These are phyloP conservation scores for Papilio protenor DNA, from an alignment of 2,888 invertebrate species.

Conservation along the genomic window DNA sequence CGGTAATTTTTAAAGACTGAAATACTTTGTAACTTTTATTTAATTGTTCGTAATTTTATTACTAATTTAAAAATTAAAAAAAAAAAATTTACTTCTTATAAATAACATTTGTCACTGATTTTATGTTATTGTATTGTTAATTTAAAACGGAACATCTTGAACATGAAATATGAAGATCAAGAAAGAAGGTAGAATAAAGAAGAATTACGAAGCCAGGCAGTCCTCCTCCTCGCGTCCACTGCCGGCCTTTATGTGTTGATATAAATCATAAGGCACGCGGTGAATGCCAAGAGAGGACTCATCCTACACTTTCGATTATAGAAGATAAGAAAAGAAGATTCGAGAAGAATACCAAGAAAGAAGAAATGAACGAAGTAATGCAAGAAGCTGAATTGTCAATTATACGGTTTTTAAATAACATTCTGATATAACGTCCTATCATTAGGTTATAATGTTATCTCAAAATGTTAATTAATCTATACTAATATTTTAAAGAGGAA, in stretches of 20 bases:
- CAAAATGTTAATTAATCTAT: too few relatives aligned
- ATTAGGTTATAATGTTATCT: too few relatives aligned
- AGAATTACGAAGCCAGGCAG: conserved; percentile 55
- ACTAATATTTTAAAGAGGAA: too few relatives aligned
- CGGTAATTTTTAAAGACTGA: neutral
- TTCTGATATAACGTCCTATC: too few relatives aligned
- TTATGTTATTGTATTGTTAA: neutral
- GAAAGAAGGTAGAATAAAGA: conserved; percentile 42
- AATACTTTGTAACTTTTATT: neutral
- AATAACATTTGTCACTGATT: neutral
- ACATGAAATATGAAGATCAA: conserved; percentile 44
- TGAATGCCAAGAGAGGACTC: conserved; percentile 99
- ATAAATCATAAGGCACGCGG: conserved; percentile 99
- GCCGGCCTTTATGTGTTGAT: conserved; percentile 93
- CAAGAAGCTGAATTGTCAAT: too few relatives aligned
- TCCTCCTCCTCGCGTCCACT: conserved; percentile 97
- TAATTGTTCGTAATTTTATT: neutral
- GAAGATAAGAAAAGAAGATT: conserved; percentile 39
- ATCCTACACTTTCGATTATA: conserved; percentile 56
- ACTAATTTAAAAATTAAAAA: neutral
- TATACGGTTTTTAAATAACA: too few relatives aligned
- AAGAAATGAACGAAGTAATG: neutral
- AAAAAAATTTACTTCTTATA: neutral
- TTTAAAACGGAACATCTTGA: neutral
- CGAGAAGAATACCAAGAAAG: neutral